These are phyloP conservation scores for Setipinna tenuifilis DNA, from an alignment of 2,797 vertebrate genomes.

Conservation along the genomic window DNA sequence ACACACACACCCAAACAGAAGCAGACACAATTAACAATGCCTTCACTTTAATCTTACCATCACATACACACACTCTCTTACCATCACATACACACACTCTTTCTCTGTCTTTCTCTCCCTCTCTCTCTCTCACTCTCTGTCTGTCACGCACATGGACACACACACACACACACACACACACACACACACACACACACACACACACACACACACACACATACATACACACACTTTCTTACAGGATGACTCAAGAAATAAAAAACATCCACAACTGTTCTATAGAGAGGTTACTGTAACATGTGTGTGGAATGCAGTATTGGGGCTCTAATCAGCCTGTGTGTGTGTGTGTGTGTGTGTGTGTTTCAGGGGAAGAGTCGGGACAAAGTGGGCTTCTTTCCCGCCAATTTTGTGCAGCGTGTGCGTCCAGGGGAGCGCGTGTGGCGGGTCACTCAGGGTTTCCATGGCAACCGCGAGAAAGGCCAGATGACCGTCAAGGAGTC, in stretches of 20 bases:
- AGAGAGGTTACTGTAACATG: conserved; percentile 24
- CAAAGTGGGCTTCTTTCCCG: conserved; percentile 89
- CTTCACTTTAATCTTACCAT: no score
- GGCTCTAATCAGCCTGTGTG: conserved; percentile 34
- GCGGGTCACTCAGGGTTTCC: conserved; percentile 84
- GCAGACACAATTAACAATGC: no score
- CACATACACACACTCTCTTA: conserved; percentile 24
- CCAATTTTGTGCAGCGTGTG: conserved; percentile 91
- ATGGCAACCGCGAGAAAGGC: conserved; percentile 86
- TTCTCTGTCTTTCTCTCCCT: neutral
- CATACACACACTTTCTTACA: neutral
- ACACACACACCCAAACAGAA: neutral
- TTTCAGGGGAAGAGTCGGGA: conserved; percentile 86
- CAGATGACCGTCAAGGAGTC: conserved; percentile 88
- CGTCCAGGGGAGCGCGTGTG: conserved; percentile 89
- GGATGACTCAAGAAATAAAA: neutral
- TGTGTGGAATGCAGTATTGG: conserved; percentile 11
- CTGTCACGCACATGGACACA: neutral
- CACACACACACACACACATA: neutral
- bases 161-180: neutral
- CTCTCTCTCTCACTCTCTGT: neutral
- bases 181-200: neutral
- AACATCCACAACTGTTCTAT: neutral
- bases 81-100: neutral
- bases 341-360: conserved; percentile 40